Percentiles rank a stretch among this genome's conserved stretches.
Conservation (phyloP, 53 echinoderm and acorn worm species). For the Echinometra lucunter region DNA sequence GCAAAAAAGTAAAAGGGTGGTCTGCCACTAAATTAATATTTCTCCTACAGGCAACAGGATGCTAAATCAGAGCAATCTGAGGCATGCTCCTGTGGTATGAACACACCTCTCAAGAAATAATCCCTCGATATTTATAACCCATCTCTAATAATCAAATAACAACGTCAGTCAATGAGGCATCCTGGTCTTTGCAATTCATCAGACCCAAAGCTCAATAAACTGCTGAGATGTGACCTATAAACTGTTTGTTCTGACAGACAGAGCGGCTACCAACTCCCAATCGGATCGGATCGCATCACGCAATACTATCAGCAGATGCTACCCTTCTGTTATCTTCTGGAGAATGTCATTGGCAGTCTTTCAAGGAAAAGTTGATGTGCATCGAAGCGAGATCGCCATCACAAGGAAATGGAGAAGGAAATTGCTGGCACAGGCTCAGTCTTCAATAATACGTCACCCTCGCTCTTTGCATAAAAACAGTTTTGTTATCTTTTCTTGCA, state of each 20-base stretch:
- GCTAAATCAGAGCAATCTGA: neutral
- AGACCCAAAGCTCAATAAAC: slow-evolving; percentile 17
- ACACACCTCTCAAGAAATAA: neutral
- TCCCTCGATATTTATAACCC: slow-evolving; percentile 4
- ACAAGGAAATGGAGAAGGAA: slow-evolving; percentile 24
- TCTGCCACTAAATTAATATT: too few species aligned
- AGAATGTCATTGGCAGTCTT: slow-evolving; percentile 33
- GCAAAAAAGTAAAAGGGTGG: too few species aligned
- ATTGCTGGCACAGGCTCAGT: neutral
- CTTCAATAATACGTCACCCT: slow-evolving; percentile 14
- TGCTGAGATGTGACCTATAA: slow-evolving; percentile 9
- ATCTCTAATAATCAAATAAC: slow-evolving; percentile 31
- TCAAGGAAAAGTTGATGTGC: neutral
- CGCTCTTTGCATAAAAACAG: neutral
- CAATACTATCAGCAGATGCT: slow-evolving; percentile 36
- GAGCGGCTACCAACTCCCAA: neutral
- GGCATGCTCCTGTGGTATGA: neutral
- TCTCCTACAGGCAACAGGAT: too few species aligned
- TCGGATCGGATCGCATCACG: neutral
- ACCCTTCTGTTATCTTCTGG: neutral
- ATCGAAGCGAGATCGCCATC: neutral
- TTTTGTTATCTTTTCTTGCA: neutral
- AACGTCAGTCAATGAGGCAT: slow-evolving; percentile 31
- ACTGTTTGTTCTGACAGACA: slow-evolving; percentile 1
- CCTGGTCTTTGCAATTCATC: neutral